Evolutionary conservation across 2,888 invertebrate genomes (phyloP), one percentile per base, ranked within the genome.

Genomic region (Melieria picta): DNA sequence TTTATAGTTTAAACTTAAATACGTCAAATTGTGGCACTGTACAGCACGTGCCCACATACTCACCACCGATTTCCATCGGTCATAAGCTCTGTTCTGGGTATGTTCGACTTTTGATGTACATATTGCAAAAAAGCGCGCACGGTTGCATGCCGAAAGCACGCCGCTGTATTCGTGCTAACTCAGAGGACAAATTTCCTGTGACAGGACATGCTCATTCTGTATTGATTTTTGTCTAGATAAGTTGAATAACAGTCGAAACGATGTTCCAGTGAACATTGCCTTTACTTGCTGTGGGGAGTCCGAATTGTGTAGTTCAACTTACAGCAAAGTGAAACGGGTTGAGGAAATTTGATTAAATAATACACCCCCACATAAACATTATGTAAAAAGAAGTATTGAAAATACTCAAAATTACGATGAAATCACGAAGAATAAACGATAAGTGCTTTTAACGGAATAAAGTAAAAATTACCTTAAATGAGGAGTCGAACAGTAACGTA

Each of bases 321-420:
- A 64, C 57, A 56, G 72, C 73, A 71, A 77, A 74, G 72, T 75
- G 67, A 75, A 77, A 74, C 30, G 30, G 63, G 56, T 73, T 72
- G 74, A 74, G 72, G 80, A 80, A 82, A 79, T 70, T 75, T 71
- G 77, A 76, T 76, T 75, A 73, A 77, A 77, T 74, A 77, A 77
- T 76, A 75, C 73, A 71, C 66, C 70, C 63, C 58, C 45, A 50
- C 48, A 66, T 10, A 63, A 50, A 79, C 80, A 81, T 81, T 82
- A 77, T 80, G 77, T 79, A 78, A 72, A 72, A 69, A 65, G 30
- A 64, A 13, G 61, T 55, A 13, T 5, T 43, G 13, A 7, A 55
- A 50, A 47, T 30, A 65, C 5, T 16, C 13, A n/a, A 16, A 75
- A 64, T 61, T 30, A 64, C 42, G 46, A 52, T 46, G 62, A 55